Conservation (phyloP, 2,113 vertebrate species). For the Passer domesticus region DNA sequence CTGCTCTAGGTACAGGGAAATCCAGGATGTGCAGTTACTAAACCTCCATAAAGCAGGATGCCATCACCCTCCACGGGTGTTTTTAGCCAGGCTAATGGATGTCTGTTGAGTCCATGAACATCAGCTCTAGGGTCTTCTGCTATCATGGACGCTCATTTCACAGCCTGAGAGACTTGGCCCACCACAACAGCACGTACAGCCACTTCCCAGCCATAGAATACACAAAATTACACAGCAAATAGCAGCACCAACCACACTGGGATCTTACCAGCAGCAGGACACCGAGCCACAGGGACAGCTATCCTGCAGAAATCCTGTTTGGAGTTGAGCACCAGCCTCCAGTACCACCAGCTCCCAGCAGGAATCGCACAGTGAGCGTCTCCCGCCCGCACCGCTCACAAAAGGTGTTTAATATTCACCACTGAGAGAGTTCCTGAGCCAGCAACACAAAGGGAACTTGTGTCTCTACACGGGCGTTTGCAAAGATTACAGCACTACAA, state of each 20-base stretch:
- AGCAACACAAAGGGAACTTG: neutral
- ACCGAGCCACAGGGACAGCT: neutral
- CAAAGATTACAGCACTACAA: neutral
- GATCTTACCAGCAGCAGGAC: neutral
- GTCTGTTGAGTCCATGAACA: neutral
- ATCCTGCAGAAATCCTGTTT: neutral
- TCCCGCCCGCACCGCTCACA: neutral
- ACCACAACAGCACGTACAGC: neutral
- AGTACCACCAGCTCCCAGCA: neutral
- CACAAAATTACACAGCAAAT: neutral
- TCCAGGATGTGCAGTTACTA: neutral
- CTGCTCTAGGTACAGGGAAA: neutral
- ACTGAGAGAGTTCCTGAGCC: neutral
- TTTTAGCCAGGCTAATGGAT: neutral
- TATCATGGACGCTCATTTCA: neutral
- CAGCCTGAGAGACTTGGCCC: neutral
- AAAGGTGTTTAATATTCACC: neutral
- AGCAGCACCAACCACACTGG: neutral
- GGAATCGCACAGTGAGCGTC: neutral
- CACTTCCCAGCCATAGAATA: neutral
- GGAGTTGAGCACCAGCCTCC: neutral
- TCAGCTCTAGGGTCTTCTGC: neutral
- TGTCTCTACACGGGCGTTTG: neutral
- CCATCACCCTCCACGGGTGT: fast-evolving
- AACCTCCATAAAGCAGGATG: neutral